phyloP scores from a whole-genome alignment of 2,888 invertebrate species.

The Ryuthela nishihirai region DNA sequence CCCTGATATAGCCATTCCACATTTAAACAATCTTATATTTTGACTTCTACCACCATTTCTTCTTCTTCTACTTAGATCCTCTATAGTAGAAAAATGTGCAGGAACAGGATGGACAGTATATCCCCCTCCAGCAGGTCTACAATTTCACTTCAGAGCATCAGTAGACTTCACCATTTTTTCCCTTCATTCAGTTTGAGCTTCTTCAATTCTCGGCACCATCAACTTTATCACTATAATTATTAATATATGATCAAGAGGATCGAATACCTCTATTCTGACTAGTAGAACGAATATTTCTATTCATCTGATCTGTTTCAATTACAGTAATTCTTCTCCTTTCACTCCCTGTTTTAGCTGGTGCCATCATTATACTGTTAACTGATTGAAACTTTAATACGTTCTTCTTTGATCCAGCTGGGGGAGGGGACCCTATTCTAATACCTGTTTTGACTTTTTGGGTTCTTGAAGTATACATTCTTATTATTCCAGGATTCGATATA shows the following conservation, averaged over 20 bases:
- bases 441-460: conserved; percentile 83
- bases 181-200: conserved; percentile 69
- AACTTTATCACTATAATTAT: too few relatives aligned
- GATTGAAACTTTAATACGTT: conserved; percentile 76
- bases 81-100: conserved; percentile 64
- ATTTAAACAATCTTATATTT: conserved; percentile 80
- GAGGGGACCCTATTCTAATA: conserved; percentile 80
- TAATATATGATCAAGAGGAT: too few relatives aligned
- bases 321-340: too few relatives aligned
- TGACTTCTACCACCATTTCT: conserved; percentile 67
- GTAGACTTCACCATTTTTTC: too few relatives aligned
- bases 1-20: conserved; percentile 76
- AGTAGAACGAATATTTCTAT: conserved; percentile 64
- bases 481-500: conserved; percentile 76
- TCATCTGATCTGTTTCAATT: conserved; percentile 68
- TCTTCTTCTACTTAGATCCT: conserved; percentile 60
- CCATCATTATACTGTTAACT: conserved; percentile 72
- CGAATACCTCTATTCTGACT: conserved; percentile 71
- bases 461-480: conserved; percentile 81
- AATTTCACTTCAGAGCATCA: conserved; percentile 63
- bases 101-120: conserved; percentile 76
- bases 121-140: conserved; percentile 62
- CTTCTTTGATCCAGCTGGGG: too few relatives aligned
- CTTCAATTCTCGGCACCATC: conserved; percentile 67
- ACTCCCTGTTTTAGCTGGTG: conserved; percentile 73